Conservation (phyloP, 2,113 vertebrate species). For the Isichthys henryi region DNA sequence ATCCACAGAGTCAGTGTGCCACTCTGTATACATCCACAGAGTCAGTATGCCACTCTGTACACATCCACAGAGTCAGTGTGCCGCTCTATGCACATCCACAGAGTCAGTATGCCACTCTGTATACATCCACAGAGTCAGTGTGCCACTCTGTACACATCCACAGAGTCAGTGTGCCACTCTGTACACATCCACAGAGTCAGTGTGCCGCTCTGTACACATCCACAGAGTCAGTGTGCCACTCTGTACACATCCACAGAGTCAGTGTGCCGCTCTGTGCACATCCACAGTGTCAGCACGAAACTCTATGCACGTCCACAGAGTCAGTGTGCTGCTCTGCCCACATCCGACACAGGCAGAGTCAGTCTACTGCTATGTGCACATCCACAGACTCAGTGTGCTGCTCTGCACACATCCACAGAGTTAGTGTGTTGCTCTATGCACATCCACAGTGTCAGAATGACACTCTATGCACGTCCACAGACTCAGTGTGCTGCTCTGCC, state of each 20-base stretch:
- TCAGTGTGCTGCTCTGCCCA: background rate
- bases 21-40: no score
- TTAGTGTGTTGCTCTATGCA: background rate
- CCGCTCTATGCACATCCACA: background rate
- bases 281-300: background rate
- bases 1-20: background rate
- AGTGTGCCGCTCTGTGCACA: background rate
- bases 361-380: background rate
- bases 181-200: background rate
- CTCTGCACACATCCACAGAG: background rate
- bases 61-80: background rate
- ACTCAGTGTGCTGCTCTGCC: background rate
- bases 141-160: background rate
- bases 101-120: background rate
- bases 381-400: background rate
- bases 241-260: background rate
- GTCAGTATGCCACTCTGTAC: background rate
- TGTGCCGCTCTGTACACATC: background rate
- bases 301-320: background rate
- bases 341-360: background rate
- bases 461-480: no score
- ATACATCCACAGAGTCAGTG: background rate
- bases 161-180: background rate
- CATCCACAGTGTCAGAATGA: background rate
- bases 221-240: background rate